phyloP scores from a whole-genome alignment of 2,888 invertebrate species.

The Clunio marinus region DNA sequence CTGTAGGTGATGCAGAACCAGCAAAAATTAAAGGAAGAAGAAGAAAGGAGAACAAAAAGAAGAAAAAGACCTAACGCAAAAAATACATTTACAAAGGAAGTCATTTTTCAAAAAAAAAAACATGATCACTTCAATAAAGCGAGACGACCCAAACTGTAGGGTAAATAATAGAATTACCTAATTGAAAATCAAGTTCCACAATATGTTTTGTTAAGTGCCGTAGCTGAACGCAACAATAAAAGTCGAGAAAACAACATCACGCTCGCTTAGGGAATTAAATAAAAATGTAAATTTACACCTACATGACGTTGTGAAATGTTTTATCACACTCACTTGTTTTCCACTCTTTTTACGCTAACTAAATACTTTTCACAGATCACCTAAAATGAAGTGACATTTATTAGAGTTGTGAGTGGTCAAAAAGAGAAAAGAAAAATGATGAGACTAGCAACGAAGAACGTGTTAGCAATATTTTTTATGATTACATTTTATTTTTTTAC shows the following conservation, averaged over 20 bases:
- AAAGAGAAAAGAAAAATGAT: neutral
- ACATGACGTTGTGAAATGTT: conserved; percentile 1
- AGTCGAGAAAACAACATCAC: neutral
- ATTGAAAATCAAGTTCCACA: conserved; percentile 38
- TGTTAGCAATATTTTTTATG: too few relatives aligned
- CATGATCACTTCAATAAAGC: conserved; percentile 28
- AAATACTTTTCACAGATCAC: too few relatives aligned
- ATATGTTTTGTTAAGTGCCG: conserved; percentile 19
- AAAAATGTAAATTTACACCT: conserved; percentile 10
- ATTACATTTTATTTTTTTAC: too few relatives aligned
- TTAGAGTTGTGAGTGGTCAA: neutral
- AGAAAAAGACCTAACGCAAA: conserved; percentile 1
- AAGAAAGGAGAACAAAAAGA: too few relatives aligned
- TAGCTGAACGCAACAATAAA: neutral
- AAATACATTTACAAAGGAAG: conserved; percentile 32
- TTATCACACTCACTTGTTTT: too few relatives aligned
- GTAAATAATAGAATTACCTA: conserved; percentile 27
- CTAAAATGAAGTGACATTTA: too few relatives aligned
- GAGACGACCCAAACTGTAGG: conserved; percentile 13
- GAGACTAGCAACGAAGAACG: too few relatives aligned
- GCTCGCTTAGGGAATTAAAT: too few relatives aligned
- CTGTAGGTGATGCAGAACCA: too few relatives aligned
- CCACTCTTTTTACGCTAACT: neutral
- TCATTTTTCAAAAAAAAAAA: conserved; percentile 27
- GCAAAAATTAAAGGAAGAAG: too few relatives aligned